Base-by-base conservation (phyloP, 1,140 invertebrate species). In the Musca domestica region DNA sequence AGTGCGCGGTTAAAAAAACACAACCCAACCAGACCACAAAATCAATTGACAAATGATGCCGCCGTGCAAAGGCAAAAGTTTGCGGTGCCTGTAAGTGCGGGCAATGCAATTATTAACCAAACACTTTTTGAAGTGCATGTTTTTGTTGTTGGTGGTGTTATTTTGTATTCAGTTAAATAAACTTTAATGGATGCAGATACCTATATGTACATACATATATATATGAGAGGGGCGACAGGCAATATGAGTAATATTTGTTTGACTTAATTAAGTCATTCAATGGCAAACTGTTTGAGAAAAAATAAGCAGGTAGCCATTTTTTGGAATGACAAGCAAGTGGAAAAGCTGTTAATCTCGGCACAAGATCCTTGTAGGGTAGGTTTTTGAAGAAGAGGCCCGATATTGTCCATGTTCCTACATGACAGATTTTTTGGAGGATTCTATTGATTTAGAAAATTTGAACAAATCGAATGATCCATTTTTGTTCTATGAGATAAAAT, bases 1-100 rank as follows among this genome's bases (percentile, higher is more conserved):
- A 76, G 74, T 77, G 74, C 75, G 41, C 75, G 77, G 9, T 9
- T 4, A 30, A 30, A 30, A 30, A 30, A 30, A 58, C 54, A 58
- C 15, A 58, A 58, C 14, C 17, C 23, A 58, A 27, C 27, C 27
- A 30, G 47, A 65, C 66, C 66, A 30, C 66, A 72, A 78, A 76
- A 78, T 78, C 76, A 78, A 78, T 78, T 78, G 74, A 69, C 76
- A 71, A 74, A 78, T 74, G 68, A 71, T 71, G 71, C 67, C 70
- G 51, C 25, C 41, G 27, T 61, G 34, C 64, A 58, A 54, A 34
- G 49, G 2, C 9, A 63, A 63, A 63, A 17, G 46, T 30, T 19
- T 23, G 22, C 23, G 54, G 25, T 25, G 6, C 54, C 2, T 58
- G 54, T 58, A 58, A 58, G 25, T 30, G 54, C 54, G 54, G n/a